phyloP scores from a whole-genome alignment of 2,797 vertebrate genomes.

The Pipistrellus nathusii region DNA sequence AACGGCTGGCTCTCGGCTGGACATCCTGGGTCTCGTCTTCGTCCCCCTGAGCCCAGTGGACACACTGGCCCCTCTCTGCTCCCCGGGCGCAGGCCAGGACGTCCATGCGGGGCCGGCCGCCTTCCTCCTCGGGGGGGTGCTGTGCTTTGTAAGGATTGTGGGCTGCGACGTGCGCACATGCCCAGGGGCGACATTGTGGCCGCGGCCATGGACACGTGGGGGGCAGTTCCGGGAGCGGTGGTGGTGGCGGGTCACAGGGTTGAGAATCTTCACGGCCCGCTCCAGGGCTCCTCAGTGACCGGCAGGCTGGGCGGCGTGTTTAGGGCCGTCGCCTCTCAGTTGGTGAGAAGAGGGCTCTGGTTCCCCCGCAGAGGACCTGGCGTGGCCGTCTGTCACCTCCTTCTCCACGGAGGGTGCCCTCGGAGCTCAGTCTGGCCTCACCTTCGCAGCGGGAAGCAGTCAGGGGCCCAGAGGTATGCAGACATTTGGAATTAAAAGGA shows the following conservation, averaged over 20 bases:
- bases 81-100: neutral
- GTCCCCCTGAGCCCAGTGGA: neutral
- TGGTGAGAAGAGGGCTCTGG: neutral
- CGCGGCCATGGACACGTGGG: fast-evolving
- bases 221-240: neutral
- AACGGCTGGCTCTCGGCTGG: neutral
- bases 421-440: too few relatives aligned
- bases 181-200: fast-evolving
- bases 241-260: too few relatives aligned
- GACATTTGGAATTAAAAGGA: too few relatives aligned
- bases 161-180: fast-evolving
- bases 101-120: neutral
- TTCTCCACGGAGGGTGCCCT: neutral
- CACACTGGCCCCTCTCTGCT: too few relatives aligned
- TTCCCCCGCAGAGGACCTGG: too few relatives aligned
- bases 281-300: neutral
- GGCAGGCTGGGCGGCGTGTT: neutral
- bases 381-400: neutral
- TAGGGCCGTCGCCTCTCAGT: neutral
- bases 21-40: neutral
- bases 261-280: neutral
- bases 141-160: neutral
- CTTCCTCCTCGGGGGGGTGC: fast-evolving
- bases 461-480: too few relatives aligned
- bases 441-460: too few relatives aligned